Percentiles rank a stretch among this genome's conserved stretches.
phyloP scores from a whole-genome alignment of 2,888 invertebrate genomes.

The Cactoblastis cactorum region DNA sequence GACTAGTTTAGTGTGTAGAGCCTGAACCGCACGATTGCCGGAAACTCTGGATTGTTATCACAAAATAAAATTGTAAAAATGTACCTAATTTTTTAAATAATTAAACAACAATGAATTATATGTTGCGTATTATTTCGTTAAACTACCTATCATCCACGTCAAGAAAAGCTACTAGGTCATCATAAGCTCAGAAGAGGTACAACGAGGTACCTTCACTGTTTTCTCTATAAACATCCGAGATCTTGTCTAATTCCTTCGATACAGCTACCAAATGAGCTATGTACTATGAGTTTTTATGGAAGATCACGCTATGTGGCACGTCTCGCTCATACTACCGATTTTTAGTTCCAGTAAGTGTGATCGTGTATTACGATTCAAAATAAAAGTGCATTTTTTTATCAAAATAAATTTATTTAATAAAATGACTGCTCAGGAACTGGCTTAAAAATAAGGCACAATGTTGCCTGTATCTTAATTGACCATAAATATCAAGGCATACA shows the following conservation, averaged over 20 bases:
- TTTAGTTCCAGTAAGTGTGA: too few relatives aligned
- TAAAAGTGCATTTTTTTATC: slow-evolving; percentile 29
- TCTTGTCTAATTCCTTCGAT: too few relatives aligned
- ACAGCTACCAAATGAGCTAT: too few relatives aligned
- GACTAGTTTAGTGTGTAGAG: slow-evolving; percentile 39
- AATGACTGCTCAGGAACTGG: slow-evolving; percentile 62
- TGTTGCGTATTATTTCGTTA: slow-evolving; percentile 24
- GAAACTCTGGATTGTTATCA: slow-evolving; percentile 67
- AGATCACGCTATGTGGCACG: too few relatives aligned
- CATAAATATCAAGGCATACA: neutral
- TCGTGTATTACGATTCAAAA: too few relatives aligned
- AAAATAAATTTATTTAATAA: slow-evolving; percentile 60
- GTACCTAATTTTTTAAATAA: slow-evolving; percentile 66
- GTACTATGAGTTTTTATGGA: too few relatives aligned
- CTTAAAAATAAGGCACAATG: slow-evolving; percentile 55
- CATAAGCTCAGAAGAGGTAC: too few relatives aligned
- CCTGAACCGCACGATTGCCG: slow-evolving; percentile 46
- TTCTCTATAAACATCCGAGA: too few relatives aligned
- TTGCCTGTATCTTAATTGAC: neutral
- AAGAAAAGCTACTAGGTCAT: too few relatives aligned
- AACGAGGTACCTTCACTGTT: too few relatives aligned
- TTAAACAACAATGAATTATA: slow-evolving; percentile 61
- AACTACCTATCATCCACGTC: too few relatives aligned
- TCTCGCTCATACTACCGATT: too few relatives aligned
- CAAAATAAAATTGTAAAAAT: slow-evolving; percentile 60